phyloP scores from a whole-genome alignment of 2,113 vertebrate genomes.

The Anser cygnoides region DNA sequence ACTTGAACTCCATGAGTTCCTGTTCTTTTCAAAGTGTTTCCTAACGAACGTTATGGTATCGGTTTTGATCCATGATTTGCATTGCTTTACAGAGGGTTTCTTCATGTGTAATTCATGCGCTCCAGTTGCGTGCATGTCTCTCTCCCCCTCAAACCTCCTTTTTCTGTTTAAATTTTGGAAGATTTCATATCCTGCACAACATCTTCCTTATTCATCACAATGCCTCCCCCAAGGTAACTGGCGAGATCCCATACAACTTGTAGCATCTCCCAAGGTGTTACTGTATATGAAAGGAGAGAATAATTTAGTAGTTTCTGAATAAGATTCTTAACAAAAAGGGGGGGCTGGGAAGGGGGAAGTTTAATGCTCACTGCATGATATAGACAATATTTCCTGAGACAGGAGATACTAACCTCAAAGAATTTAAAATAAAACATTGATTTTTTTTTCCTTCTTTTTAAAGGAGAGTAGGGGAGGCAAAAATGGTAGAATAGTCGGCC shows the following conservation, averaged over 20 bases:
- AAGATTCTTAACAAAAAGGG: conserved; percentile 52
- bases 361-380: conserved; percentile 74
- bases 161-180: not conserved
- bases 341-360: conserved; percentile 5
- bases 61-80: not conserved
- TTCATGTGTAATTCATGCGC: conserved; percentile 42
- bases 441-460: conserved; percentile 76
- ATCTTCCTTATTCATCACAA: conserved; percentile 33
- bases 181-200: conserved; percentile 51
- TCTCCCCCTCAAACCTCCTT: not conserved
- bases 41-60: not conserved
- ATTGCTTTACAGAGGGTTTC: conserved; percentile 18
- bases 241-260: conserved; percentile 59
- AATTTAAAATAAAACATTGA: conserved; percentile 83
- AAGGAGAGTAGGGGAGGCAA: conserved; percentile 53
- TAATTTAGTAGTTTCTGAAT: conserved; percentile 69
- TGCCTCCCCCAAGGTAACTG: conserved; percentile 41
- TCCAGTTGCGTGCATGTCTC: not conserved
- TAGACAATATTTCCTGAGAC: conserved; percentile 86
- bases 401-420: conserved; percentile 83
- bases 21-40: conserved; percentile 45
- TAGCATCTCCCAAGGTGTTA: conserved; percentile 66
- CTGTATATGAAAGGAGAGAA: conserved; percentile 57
- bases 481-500: conserved; percentile 78
- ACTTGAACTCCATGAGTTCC: not conserved